A percentile compares a stretch with the other conserved stretches of the same genome.
Evolutionary conservation across 2,797 vertebrate genomes (phyloP).

Genomic region (Enteromius viviparus): DNA sequence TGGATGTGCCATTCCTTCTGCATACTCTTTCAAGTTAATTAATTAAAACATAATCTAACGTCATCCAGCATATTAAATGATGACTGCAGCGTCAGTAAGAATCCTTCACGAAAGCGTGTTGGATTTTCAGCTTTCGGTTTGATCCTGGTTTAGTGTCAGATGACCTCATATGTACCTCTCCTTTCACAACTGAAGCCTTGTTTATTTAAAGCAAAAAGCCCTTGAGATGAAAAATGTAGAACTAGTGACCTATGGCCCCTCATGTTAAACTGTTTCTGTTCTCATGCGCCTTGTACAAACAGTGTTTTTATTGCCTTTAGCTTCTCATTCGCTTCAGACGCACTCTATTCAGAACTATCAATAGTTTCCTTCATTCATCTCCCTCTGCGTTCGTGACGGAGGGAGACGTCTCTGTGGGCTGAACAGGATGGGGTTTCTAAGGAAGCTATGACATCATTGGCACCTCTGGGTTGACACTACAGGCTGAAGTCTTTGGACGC

Average conservation of each 20-base stretch:
- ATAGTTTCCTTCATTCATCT: not conserved
- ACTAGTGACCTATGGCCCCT: constrained; percentile 51
- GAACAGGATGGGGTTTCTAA: constrained; percentile 36
- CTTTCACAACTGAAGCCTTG: constrained; percentile 13
- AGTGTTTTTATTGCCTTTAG: constrained; percentile 23
- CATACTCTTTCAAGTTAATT: not conserved
- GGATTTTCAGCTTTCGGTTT: constrained; percentile 7
- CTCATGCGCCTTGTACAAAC: constrained; percentile 51
- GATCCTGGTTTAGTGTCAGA: not conserved
- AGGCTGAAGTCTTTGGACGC: constrained; percentile 24
- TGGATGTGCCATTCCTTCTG: constrained; percentile 10
- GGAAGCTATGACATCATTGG: constrained; percentile 53
- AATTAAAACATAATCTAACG: constrained; percentile 22
- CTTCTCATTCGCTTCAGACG: constrained; percentile 16
- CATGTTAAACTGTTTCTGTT: constrained; percentile 62
- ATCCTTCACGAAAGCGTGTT: not conserved
- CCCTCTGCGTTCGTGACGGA: constrained; percentile 17
- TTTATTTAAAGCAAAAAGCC: constrained; percentile 45
- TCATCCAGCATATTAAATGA: constrained; percentile 20
- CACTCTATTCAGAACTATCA: constrained; percentile 15
- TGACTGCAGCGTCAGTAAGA: not conserved
- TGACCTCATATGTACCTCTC: not conserved
- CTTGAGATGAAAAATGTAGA: constrained; percentile 49
- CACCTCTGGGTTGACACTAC: constrained; percentile 47
- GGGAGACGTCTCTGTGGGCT: constrained; percentile 25